Conservation (phyloP, 2,888 invertebrate genomes). For the Rotaria macrura region DNA sequence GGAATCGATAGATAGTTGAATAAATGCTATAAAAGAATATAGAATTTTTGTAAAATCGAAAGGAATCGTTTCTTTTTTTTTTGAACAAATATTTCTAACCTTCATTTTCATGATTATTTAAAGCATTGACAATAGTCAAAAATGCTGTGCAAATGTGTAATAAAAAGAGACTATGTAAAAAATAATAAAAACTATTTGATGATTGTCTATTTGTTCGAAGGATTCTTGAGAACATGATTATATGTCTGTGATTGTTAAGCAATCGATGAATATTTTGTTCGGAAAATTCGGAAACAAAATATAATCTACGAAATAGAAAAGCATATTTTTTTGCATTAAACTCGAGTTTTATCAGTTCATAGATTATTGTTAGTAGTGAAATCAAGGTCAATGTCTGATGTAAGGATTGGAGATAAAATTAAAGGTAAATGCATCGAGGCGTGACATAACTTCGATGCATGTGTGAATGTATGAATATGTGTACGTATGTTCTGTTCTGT, state of each 20-base stretch:
- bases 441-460: not conserved
- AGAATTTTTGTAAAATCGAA: no score
- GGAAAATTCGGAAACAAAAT: not conserved
- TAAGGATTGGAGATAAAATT: not conserved
- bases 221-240: not conserved
- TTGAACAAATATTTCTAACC: not conserved
- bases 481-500: not conserved
- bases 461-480: not conserved
- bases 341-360: no score
- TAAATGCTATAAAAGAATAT: not conserved
- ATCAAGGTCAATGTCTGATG: not conserved
- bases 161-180: conserved; percentile 15
- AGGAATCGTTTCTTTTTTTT: no score
- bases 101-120: not conserved
- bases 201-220: not conserved
- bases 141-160: not conserved
- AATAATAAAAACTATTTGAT: not conserved
- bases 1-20: not conserved
- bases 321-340: not conserved
- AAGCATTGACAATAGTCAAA: not conserved
- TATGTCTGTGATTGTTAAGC: not conserved
- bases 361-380: no score
- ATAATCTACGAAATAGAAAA: not conserved
- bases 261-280: not conserved
- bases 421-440: not conserved